These are phyloP conservation scores for Aleiodes alternator DNA, from an alignment of 2,888 invertebrate species.

Conservation along the genomic window DNA sequence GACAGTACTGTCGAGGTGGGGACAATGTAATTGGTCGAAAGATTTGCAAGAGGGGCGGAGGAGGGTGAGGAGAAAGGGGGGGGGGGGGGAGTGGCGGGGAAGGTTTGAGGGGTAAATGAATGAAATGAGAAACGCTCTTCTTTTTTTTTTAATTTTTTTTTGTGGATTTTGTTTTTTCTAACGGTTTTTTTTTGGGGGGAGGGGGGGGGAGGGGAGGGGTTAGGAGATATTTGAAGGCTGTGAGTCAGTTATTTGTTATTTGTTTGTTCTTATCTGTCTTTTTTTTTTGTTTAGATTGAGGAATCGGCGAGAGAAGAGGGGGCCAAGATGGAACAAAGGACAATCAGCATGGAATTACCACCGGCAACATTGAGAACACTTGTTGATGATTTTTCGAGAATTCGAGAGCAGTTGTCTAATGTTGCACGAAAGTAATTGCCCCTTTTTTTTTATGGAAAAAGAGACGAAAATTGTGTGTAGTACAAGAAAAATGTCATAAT, in stretches of 20 bases:
- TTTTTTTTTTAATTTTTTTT: too few species aligned
- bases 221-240: neutral
- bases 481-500: too few species aligned
- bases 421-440: conserved; percentile 52
- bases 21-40: too few species aligned
- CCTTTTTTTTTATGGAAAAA: neutral
- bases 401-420: conserved; percentile 58
- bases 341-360: conserved; percentile 55
- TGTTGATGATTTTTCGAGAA: conserved; percentile 55
- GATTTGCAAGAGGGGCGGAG: too few species aligned
- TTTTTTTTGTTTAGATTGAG: conserved; percentile 53
- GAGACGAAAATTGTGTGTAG: too few species aligned
- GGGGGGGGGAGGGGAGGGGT: too few species aligned
- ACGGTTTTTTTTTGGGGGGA: neutral
- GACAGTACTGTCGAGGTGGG: too few species aligned
- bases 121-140: too few species aligned
- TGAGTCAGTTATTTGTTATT: neutral
- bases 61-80: too few species aligned
- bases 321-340: conserved; percentile 46
- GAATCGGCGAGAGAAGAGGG: conserved; percentile 51
- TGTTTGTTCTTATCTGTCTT: neutral
- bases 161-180: too few species aligned
- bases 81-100: too few species aligned
- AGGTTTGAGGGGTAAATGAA: too few species aligned
- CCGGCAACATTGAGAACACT: conserved; percentile 57